Percentiles rank a stretch among this genome's conserved stretches.
Conservation (phyloP, 2,113 vertebrate species). For the Natator depressus region DNA sequence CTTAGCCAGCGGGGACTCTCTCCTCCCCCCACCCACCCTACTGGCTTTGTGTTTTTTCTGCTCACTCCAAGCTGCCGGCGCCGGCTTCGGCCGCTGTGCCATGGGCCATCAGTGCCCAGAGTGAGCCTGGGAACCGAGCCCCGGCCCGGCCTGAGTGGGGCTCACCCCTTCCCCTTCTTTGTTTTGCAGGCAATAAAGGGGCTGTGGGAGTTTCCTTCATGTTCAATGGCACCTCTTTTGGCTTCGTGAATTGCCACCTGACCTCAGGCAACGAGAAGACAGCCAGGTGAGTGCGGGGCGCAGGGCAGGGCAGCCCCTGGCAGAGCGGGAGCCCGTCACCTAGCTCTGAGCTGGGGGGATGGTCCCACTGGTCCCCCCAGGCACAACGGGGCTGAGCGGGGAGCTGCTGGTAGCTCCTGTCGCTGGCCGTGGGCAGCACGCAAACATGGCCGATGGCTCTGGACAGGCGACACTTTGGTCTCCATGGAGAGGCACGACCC, state of each 20-base stretch:
- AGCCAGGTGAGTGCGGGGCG: slow-evolving; percentile 79
- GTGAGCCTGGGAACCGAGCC: not conserved
- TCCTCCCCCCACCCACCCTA: no score
- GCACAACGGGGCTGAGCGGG: not conserved
- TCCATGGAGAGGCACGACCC: no score
- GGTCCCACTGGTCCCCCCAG: no score
- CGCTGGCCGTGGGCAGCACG: no score
- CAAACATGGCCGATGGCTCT: not conserved
- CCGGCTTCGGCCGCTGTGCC: no score
- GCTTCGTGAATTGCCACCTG: slow-evolving; percentile 97
- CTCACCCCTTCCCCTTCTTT: not conserved
- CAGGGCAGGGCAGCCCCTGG: not conserved
- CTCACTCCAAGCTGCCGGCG: not conserved
- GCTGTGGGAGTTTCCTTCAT: slow-evolving; percentile 97
- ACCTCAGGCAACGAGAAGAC: slow-evolving; percentile 98
- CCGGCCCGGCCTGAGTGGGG: no score
- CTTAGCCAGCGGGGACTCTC: not conserved
- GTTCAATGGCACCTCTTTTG: slow-evolving; percentile 97
- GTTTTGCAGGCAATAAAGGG: slow-evolving; percentile 90
- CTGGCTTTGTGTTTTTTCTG: not conserved
- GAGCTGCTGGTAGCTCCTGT: not conserved
- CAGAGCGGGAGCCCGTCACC: not conserved
- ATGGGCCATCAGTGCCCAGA: rapidly evolving
- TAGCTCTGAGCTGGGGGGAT: not conserved
- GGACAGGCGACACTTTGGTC: no score